phyloP scores from a whole-genome alignment of 2,113 vertebrate genomes.

The Dicerorhinus sumatrensis region DNA sequence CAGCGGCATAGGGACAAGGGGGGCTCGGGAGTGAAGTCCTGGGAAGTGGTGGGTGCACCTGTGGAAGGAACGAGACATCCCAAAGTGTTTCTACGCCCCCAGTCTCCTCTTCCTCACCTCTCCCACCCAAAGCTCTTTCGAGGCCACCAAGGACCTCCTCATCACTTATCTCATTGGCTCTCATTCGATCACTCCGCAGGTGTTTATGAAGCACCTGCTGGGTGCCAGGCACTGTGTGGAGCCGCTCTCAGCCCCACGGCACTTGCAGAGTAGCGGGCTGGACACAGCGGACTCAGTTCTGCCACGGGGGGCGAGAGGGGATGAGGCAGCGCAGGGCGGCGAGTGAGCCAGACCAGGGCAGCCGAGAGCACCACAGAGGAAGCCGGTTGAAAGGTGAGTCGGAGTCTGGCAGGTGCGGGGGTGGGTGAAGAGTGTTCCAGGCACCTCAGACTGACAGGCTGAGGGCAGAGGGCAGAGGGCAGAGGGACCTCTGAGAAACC shows the following conservation, averaged over 20 bases:
- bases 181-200: background rate
- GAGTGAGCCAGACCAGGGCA: background rate
- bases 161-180: background rate
- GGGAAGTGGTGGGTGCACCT: background rate
- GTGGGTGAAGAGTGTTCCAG: background rate
- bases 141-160: background rate
- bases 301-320: background rate
- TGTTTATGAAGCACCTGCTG: background rate
- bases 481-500: background rate
- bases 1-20: background rate
- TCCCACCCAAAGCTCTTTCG: background rate
- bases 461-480: background rate
- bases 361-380: background rate
- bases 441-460: background rate
- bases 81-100: background rate
- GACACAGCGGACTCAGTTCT: background rate
- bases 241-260: background rate
- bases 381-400: background rate
- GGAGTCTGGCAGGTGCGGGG: background rate
- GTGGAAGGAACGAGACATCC: background rate
- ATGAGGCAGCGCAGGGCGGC: fast-evolving
- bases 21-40: background rate
- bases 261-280: background rate
- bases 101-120: background rate
- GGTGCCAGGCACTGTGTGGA: background rate